phyloP scores from a whole-genome alignment of 2,113 vertebrate species.

The Gambusia affinis region DNA sequence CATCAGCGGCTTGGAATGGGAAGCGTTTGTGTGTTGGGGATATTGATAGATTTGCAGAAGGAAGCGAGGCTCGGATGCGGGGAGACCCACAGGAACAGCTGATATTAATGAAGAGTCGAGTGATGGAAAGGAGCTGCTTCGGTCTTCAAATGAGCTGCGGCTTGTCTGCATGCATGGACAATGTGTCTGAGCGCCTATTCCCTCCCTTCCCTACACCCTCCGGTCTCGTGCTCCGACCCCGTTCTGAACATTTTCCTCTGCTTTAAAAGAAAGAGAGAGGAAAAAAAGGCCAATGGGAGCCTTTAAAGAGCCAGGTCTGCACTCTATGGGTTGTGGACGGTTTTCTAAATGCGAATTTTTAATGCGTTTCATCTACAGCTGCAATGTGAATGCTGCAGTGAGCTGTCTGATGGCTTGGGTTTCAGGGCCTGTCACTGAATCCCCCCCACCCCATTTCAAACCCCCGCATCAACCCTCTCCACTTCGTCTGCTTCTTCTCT shows the following conservation, averaged over 20 bases:
- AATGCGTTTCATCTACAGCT: slow-evolving; percentile 44
- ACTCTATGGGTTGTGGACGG: slow-evolving; percentile 35
- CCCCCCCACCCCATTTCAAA: background rate
- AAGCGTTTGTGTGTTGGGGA: slow-evolving; percentile 40
- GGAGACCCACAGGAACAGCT: slow-evolving; percentile 52
- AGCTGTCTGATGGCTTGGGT: slow-evolving; percentile 59
- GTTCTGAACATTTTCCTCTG: slow-evolving; percentile 48
- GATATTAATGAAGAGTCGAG: slow-evolving; percentile 61
- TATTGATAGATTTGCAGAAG: slow-evolving; percentile 59
- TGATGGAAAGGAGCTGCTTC: slow-evolving; percentile 59
- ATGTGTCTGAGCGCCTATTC: slow-evolving; percentile 32
- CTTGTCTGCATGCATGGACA: slow-evolving; percentile 40
- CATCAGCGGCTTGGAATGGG: background rate
- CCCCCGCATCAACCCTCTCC: slow-evolving; percentile 47
- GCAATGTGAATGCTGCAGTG: slow-evolving; percentile 53
- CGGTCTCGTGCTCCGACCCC: slow-evolving; percentile 25
- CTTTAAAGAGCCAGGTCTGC: slow-evolving; percentile 24
- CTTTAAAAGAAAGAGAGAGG: slow-evolving; percentile 26
- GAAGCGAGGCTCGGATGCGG: slow-evolving; percentile 47
- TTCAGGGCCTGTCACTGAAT: slow-evolving; percentile 60
- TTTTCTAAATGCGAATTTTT: slow-evolving; percentile 44
- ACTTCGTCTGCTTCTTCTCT: slow-evolving; percentile 52
- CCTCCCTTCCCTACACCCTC: background rate
- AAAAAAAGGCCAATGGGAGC: slow-evolving; percentile 20
- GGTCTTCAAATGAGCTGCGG: slow-evolving; percentile 69